Evolutionary conservation across 2,113 vertebrate genomes (phyloP).

Genomic region (Albula goreensis): DNA sequence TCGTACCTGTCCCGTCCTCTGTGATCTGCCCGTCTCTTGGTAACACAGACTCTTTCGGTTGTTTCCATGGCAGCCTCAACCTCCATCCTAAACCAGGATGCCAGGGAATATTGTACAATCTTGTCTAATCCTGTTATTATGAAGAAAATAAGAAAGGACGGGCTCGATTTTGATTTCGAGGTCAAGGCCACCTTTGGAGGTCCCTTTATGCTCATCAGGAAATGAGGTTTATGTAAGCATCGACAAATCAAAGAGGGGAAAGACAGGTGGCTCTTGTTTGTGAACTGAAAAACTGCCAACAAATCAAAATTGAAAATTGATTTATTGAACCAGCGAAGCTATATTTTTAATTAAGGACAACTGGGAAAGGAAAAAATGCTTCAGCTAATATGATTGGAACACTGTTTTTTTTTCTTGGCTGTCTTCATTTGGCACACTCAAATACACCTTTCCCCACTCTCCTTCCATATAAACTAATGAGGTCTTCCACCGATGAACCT

Average conservation of each 20-base stretch:
- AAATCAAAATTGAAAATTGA: constrained; percentile 1
- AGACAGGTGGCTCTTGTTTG: not conserved
- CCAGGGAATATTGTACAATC: no score
- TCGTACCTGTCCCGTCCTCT: no score
- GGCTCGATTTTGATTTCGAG: not conserved
- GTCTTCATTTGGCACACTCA: not conserved
- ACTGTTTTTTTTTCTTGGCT: constrained; percentile 15
- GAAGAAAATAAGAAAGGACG: not conserved
- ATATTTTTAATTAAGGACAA: not conserved
- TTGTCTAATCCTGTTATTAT: not conserved
- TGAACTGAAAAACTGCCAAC: not conserved
- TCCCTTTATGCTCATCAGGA: not conserved
- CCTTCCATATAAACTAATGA: not conserved
- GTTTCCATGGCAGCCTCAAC: no score
- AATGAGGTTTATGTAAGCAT: not conserved
- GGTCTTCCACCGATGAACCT: not conserved
- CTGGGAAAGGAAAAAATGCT: not conserved
- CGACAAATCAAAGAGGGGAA: not conserved
- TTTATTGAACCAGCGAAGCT: not conserved
- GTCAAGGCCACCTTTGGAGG: not conserved
- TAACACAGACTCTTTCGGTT: no score
- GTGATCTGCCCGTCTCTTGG: no score
- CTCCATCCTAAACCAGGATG: no score
- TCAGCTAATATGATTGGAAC: constrained; percentile 18
- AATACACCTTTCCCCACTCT: not conserved